phyloP scores from a whole-genome alignment of 2,888 invertebrate genomes.

The Eremobia ochroleuca region DNA sequence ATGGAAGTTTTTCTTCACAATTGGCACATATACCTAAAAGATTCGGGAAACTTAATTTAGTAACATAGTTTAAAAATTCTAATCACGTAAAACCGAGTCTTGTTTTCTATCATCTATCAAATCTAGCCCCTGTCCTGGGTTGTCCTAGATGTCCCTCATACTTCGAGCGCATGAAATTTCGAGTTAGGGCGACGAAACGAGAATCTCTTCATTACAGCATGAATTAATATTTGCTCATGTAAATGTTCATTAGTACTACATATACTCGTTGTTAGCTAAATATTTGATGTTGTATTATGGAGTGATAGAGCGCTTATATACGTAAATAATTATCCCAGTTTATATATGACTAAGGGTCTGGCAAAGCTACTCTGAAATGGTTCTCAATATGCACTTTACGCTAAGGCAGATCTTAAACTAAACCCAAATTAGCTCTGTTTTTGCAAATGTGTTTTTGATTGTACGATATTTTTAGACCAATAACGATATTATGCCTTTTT shows the following conservation, averaged over 20 bases:
- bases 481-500: not conserved
- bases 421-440: not conserved
- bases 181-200: slow-evolving; percentile 8
- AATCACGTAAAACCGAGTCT: not conserved
- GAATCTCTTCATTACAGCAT: slow-evolving; percentile 24
- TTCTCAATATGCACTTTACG: not conserved
- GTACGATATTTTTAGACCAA: not conserved
- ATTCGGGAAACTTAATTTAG: not conserved
- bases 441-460: slow-evolving; percentile 39
- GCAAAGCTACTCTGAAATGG: not conserved
- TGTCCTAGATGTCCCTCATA: slow-evolving; percentile 8
- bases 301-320: slow-evolving; percentile 24
- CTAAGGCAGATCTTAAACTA: not conserved
- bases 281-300: slow-evolving; percentile 45
- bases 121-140: not conserved
- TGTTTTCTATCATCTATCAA: not conserved
- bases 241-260: slow-evolving; percentile 56
- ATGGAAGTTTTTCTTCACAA: not conserved
- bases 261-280: slow-evolving; percentile 39
- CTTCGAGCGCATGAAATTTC: slow-evolving; percentile 20
- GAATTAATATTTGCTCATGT: slow-evolving; percentile 52
- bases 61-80: not conserved
- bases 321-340: slow-evolving; percentile 3
- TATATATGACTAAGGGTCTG: not conserved
- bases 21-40: not conserved